Percentiles rank a stretch among this genome's conserved stretches.
Conservation (phyloP, 2,797 vertebrate genomes). For the Psittacula derbiana region DNA sequence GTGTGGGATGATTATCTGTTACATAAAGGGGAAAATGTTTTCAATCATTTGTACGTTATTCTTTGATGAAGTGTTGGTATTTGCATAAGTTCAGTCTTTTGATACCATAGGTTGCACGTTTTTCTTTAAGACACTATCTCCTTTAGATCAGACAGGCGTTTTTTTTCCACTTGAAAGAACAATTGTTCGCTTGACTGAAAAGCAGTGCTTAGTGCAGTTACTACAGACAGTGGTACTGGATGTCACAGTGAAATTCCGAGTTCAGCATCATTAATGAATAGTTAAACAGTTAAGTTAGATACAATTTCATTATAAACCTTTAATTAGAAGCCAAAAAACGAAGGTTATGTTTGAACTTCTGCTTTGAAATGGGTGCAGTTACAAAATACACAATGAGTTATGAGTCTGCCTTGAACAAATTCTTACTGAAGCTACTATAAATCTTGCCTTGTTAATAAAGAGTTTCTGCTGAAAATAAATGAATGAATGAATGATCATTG, state of each 20-base stretch:
- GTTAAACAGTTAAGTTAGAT: neutral
- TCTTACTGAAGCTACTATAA: neutral
- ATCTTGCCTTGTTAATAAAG: neutral
- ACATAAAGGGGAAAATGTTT: neutral
- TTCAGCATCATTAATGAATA: constrained; percentile 2
- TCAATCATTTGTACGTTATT: constrained; percentile 27
- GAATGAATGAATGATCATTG: neutral
- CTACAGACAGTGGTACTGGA: neutral
- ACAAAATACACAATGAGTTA: neutral
- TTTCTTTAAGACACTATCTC: constrained; percentile 40
- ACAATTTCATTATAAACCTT: neutral
- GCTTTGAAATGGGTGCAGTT: neutral
- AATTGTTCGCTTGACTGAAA: constrained; percentile 38
- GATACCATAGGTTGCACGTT: constrained; percentile 12
- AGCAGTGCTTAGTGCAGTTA: neutral
- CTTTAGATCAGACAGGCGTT: neutral
- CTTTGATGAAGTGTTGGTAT: neutral
- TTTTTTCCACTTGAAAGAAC: constrained; percentile 26
- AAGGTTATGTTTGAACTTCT: neutral
- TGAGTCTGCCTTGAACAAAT: neutral
- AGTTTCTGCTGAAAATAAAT: neutral
- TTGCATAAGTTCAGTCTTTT: constrained; percentile 13
- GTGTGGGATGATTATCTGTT: neutral
- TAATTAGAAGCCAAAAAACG: neutral
- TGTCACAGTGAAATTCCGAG: neutral